phyloP scores from a whole-genome alignment of 2,888 invertebrate species.

The Charanyca ferruginea region DNA sequence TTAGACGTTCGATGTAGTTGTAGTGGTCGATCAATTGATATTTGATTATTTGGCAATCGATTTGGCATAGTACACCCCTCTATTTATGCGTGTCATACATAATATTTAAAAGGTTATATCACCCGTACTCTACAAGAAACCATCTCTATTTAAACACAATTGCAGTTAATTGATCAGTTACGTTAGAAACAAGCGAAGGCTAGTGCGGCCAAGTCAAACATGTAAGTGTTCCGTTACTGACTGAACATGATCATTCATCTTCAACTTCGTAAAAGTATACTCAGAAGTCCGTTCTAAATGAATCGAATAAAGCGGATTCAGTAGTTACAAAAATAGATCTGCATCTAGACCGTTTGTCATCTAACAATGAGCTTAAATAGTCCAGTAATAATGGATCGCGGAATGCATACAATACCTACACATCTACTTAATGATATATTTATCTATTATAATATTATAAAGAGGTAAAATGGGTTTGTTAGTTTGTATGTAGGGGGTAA shows the following conservation, averaged over 20 bases:
- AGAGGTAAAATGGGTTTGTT: too few relatives aligned
- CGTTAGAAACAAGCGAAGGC: constrained; percentile 31
- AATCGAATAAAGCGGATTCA: not conserved
- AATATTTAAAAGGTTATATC: not conserved
- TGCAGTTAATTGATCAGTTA: constrained; percentile 31
- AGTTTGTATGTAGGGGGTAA: too few relatives aligned
- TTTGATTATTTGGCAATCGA: too few relatives aligned
- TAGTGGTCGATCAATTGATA: too few relatives aligned
- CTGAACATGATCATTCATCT: constrained; percentile 2
- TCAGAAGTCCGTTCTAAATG: not conserved
- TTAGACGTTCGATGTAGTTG: too few relatives aligned
- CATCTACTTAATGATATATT: constrained; percentile 24
- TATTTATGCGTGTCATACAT: too few relatives aligned
- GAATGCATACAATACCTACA: constrained; percentile 17
- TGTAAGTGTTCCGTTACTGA: not conserved
- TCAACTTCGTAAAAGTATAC: constrained; percentile 3
- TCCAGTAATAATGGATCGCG: constrained; percentile 9
- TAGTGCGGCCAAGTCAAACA: constrained; percentile 15
- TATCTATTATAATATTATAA: constrained; percentile 25
- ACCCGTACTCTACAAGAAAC: not conserved
- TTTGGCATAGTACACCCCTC: too few relatives aligned
- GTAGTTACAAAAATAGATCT: constrained; percentile 2
- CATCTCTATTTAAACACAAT: not conserved
- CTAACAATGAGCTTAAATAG: constrained; percentile 24
- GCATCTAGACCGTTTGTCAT: constrained; percentile 19